phyloP scores from a whole-genome alignment of 1,140 invertebrate genomes.

The Drosophila mayri region DNA sequence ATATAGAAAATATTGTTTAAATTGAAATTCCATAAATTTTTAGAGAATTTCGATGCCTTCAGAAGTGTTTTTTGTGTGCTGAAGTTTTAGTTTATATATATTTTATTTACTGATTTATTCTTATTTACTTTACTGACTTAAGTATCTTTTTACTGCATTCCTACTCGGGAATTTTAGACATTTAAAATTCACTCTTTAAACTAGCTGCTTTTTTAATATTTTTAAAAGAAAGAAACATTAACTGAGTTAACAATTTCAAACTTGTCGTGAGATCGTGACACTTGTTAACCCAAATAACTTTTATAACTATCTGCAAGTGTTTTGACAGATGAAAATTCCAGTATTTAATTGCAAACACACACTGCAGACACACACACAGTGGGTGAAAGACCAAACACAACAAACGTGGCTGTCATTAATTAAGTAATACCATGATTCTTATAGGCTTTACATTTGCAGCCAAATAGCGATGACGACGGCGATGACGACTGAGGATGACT shows the following conservation, averaged over 20 bases:
- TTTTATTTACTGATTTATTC: not conserved
- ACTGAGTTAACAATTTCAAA: not conserved
- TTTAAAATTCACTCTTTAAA: not conserved
- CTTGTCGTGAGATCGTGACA: not conserved
- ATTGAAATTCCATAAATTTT: no score
- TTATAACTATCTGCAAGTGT: not conserved
- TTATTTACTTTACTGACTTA: not conserved
- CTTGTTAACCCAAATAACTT: constrained; percentile 17
- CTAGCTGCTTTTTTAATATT: not conserved
- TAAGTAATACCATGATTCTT: constrained; percentile 28
- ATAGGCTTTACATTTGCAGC: constrained; percentile 23
- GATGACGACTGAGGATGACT: constrained; percentile 45
- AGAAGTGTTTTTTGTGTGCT: not conserved
- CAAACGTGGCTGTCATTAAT: constrained; percentile 32
- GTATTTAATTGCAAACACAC: constrained; percentile 7
- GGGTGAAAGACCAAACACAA: not conserved
- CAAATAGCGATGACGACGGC: constrained; percentile 53
- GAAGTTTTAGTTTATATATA: not conserved
- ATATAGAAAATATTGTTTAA: not conserved
- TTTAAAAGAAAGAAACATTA: not conserved
- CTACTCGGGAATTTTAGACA: not conserved
- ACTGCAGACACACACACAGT: not conserved
- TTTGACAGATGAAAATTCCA: constrained; percentile 1
- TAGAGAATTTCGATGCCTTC: no score
- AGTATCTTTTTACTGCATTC: not conserved